Evolutionary conservation across 1,140 invertebrate species (phyloP), one percentile per base, ranked within the genome.

Genomic region (Drosophila sulfurigaster): DNA sequence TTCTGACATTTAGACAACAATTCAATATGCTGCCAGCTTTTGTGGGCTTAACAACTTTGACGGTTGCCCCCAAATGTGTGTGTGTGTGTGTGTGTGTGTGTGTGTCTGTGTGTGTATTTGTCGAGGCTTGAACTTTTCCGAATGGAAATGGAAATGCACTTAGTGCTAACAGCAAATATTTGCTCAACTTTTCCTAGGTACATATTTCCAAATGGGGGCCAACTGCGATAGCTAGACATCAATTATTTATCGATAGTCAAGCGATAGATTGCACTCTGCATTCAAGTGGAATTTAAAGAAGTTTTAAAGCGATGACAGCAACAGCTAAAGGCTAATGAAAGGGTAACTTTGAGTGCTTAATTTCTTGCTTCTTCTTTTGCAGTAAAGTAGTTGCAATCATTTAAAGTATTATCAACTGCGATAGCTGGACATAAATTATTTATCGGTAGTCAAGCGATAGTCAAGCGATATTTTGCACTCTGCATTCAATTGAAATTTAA

Each of bases 11-110:
- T 57, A 28, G 38, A 57, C 52, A 71, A 71, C 35, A 48, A 63
- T 45, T 67, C 52, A 58, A 59, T 58, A 49, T 67, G 35, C 49
- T 59, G 54, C 10, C 62, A 64, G 62, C 48, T 64, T 64, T 54
- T 43, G 48, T 30, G 62, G 46, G 49, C 30, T 41, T 52, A 64
- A 52, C 32, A 52, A 52, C 49, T 54, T 64, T 57, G 54, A 38
- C 25, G 54, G 4, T 16, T 54, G 10, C 25, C 3, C 41, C n/a
- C 20, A 13, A 38, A 15, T 32, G 32, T 32, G 32, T 32, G 30
- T 59, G 20, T n/a, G n/a, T 45, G 30, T 38, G 11, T 62, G n/a
- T 35, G 41, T 41, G 2, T 41, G 5, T 15, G 5, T 38, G 35
- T 20, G 54, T 57, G 54, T 10, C 3, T 43, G 58, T 35, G 59